phyloP scores from a whole-genome alignment of 2,797 vertebrate species.

The Huso huso region DNA sequence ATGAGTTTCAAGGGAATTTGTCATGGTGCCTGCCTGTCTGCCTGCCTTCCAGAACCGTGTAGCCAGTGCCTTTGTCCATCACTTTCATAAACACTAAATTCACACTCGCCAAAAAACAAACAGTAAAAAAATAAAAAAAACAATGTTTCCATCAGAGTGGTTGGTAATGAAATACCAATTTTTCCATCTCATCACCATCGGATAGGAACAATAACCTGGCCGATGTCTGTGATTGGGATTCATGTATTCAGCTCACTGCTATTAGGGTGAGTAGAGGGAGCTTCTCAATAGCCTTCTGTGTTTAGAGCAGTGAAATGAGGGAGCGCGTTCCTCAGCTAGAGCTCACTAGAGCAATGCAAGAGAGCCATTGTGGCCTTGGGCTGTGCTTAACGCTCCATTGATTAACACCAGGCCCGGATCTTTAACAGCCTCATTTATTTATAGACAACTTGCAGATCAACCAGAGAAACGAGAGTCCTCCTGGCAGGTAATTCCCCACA shows the following conservation, averaged over 20 bases:
- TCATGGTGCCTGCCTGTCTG: too few relatives aligned
- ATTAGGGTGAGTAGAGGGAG: constrained; percentile 12
- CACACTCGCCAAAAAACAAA: too few relatives aligned
- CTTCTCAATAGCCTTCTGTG: background rate
- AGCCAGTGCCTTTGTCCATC: too few relatives aligned
- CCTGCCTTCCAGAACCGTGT: too few relatives aligned
- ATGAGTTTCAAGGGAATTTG: too few relatives aligned
- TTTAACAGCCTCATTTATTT: constrained; percentile 33
- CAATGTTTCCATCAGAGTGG: too few relatives aligned
- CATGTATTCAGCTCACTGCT: constrained; percentile 7
- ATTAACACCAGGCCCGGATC: constrained; percentile 25
- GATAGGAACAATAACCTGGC: background rate
- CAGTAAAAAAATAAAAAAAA: too few relatives aligned
- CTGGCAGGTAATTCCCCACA: background rate
- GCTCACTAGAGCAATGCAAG: constrained; percentile 6
- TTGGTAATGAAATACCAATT: constrained; percentile 12
- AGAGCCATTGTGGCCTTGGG: constrained; percentile 15
- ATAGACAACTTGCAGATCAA: constrained; percentile 41
- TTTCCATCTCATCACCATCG: background rate
- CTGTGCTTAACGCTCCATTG: background rate
- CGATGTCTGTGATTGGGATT: constrained; percentile 2
- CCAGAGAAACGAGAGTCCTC: constrained; percentile 35
- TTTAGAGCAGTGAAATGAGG: background rate
- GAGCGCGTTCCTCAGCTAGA: background rate
- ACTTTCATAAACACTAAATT: too few relatives aligned